phyloP scores from a whole-genome alignment of 2,113 vertebrate genomes.

The Anguilla japonica region DNA sequence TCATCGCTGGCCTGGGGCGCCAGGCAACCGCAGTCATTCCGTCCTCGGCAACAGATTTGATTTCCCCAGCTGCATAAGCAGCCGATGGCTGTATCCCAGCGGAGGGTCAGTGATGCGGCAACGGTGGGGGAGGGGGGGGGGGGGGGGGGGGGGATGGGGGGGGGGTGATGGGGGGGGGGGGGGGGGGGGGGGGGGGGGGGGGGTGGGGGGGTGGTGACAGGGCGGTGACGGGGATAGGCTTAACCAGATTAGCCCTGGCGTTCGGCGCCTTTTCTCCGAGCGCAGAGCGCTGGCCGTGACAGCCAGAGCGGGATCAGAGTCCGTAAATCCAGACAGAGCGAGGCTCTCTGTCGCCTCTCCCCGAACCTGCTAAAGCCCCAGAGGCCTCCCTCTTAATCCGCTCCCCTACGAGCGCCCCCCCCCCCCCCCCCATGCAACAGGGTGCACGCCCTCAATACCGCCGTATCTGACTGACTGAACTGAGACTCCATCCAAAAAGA shows the following conservation, averaged over 20 bases:
- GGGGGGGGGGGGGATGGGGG: no score
- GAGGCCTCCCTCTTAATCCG: background rate
- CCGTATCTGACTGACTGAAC: no score
- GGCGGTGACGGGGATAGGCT: background rate
- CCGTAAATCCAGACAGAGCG: background rate
- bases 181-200: no score
- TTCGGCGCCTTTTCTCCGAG: background rate
- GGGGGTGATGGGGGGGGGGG: no score
- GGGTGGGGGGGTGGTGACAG: background rate
- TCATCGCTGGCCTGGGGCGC: background rate
- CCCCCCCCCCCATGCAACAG: background rate
- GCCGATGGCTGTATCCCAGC: background rate
- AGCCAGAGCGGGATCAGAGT: background rate
- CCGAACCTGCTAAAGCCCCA: background rate
- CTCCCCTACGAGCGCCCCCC: no score
- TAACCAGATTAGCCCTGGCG: slow-evolving; percentile 6
- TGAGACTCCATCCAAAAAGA: background rate
- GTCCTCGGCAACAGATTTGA: background rate
- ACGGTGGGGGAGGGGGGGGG: background rate
- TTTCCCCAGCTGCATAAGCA: slow-evolving; percentile 14
- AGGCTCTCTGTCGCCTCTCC: background rate
- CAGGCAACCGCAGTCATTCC: background rate
- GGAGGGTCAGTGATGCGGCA: background rate
- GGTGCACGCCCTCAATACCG: background rate
- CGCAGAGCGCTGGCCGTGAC: background rate